A percentile compares a stretch with the other conserved stretches of the same genome.
Conservation (phyloP, 1,140 invertebrate genomes). For the Caenorhabditis remanei region DNA sequence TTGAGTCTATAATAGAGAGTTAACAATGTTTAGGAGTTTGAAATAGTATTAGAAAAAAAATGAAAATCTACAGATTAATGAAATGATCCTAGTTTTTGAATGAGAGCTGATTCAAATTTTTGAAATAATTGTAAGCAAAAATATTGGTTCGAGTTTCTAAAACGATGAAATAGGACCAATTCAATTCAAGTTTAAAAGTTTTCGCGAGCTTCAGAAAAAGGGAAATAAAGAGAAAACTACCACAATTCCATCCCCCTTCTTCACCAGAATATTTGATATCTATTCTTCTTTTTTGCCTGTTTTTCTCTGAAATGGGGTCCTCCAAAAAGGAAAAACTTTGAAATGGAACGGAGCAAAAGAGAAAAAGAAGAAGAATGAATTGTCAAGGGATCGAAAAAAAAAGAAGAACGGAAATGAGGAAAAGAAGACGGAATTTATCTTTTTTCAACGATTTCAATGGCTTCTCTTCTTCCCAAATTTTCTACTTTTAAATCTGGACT, state of each 20-base stretch:
- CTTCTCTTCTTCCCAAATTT: background rate
- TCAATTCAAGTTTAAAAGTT: no score
- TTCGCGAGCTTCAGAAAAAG: background rate
- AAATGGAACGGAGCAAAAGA: background rate
- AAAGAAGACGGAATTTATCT: background rate
- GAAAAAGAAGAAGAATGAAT: background rate
- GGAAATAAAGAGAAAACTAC: background rate
- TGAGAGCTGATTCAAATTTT: no score
- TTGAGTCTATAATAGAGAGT: no score
- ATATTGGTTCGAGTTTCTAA: no score
- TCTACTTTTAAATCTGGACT: background rate
- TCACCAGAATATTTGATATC: constrained; percentile 31
- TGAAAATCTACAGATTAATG: no score
- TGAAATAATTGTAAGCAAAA: no score
- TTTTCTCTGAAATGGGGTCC: background rate
- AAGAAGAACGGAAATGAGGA: constrained; percentile 20
- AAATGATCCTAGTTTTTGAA: no score
- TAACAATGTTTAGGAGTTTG: no score
- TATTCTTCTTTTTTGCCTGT: background rate
- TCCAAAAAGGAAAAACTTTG: background rate
- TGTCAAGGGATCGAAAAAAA: constrained; percentile 23
- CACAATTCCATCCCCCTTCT: background rate
- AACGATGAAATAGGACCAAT: no score
- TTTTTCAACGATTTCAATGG: background rate
- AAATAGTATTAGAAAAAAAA: no score